Percentiles rank a stretch among this genome's conserved stretches.
Evolutionary conservation across 2,888 invertebrate species (phyloP).

Genomic region (Petrolisthes manimaculis): DNA sequence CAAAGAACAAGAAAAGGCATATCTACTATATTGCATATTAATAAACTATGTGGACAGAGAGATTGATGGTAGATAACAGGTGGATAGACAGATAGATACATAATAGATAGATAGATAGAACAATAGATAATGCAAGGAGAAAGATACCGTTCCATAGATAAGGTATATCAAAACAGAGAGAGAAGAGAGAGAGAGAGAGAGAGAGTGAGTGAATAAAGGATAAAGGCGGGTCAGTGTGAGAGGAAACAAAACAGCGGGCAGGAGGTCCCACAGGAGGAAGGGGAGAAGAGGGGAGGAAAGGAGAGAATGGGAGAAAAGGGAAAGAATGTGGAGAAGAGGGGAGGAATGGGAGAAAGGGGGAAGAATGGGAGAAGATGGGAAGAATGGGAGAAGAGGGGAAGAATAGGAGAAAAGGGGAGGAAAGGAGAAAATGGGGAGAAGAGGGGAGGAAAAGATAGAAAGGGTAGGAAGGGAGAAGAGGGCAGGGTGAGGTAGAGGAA

Average conservation of each 20-base stretch:
- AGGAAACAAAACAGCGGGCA: neutral
- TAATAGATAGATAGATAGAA: too few relatives aligned
- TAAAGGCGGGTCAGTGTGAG: neutral
- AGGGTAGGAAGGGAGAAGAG: neutral
- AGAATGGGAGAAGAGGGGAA: too few relatives aligned
- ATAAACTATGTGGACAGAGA: too few relatives aligned
- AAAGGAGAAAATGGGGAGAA: neutral
- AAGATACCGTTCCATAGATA: too few relatives aligned
- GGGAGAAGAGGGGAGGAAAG: neutral
- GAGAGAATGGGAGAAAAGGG: conserved; percentile 12
- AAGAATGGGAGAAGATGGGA: neutral
- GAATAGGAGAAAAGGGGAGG: neutral
- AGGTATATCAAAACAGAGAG: neutral
- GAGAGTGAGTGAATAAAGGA: neutral
- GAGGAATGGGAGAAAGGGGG: neutral
- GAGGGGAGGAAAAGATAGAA: neutral
- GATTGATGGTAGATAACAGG: neutral
- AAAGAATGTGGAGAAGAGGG: neutral
- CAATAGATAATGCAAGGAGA: neutral
- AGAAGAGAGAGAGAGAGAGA: conserved; percentile 1
- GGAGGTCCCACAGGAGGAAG: neutral
- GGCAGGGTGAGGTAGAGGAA: neutral
- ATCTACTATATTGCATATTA: too few relatives aligned
- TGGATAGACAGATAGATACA: too few relatives aligned
- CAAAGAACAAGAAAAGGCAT: too few relatives aligned